Conservation (phyloP, 2,888 invertebrate species). For the Chironomus tentans region DNA sequence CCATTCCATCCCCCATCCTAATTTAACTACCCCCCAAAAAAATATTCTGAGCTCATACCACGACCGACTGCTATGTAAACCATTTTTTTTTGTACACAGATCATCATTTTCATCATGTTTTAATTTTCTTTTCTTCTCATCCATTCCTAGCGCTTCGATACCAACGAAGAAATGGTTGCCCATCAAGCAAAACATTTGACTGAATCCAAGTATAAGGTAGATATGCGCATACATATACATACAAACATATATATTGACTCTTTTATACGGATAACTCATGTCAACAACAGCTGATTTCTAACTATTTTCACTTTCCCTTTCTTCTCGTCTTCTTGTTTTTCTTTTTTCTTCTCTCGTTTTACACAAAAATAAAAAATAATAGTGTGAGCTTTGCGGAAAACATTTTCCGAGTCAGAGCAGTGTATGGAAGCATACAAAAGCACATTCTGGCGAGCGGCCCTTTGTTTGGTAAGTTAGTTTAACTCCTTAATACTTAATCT, state of each 20-base stretch:
- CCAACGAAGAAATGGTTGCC: conserved; percentile 28
- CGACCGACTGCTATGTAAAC: neutral
- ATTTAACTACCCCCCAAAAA: neutral
- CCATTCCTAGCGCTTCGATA: conserved; percentile 27
- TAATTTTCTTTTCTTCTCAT: neutral
- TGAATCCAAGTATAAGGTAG: conserved; percentile 21
- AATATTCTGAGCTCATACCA: neutral
- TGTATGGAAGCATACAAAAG: conserved; percentile 29
- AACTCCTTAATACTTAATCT: too few relatives aligned
- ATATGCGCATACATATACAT: too few relatives aligned
- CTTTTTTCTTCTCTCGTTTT: neutral
- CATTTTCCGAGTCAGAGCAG: conserved; percentile 28
- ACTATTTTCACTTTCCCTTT: neutral
- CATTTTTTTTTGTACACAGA: neutral
- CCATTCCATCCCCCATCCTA: neutral
- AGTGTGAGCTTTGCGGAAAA: conserved; percentile 28
- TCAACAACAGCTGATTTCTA: neutral
- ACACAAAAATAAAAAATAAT: neutral
- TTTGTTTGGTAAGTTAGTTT: conserved; percentile 26
- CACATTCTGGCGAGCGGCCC: conserved; percentile 28
- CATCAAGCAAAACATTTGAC: conserved; percentile 28
- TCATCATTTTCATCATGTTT: neutral
- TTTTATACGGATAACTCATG: neutral
- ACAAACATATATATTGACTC: neutral
- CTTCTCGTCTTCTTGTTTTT: too few relatives aligned